phyloP scores from a whole-genome alignment of 92 coral and sea anemone species.

The Muricea muricata region DNA sequence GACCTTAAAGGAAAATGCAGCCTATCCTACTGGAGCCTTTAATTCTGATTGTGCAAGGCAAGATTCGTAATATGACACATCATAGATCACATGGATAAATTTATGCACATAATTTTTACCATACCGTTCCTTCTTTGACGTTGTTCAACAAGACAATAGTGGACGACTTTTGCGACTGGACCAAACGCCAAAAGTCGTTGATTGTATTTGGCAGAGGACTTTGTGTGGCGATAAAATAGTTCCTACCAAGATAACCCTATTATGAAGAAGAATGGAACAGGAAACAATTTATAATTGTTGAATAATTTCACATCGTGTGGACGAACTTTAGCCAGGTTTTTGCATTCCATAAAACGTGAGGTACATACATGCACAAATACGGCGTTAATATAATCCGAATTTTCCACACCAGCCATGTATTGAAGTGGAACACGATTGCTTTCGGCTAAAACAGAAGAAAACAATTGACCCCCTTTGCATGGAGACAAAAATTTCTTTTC shows the following conservation, averaged over 20 bases:
- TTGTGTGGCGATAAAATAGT: too few relatives aligned
- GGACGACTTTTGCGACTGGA: slow-evolving; percentile 2
- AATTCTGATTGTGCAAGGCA: too few relatives aligned
- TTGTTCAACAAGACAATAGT: too few relatives aligned
- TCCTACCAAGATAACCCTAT: slow-evolving; percentile 5
- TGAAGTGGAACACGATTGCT: slow-evolving; percentile 78
- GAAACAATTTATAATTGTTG: too few relatives aligned
- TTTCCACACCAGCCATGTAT: slow-evolving; percentile 58
- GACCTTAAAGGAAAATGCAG: too few relatives aligned
- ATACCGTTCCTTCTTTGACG: slow-evolving; percentile 21
- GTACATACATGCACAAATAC: slow-evolving; percentile 83
- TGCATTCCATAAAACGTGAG: too few relatives aligned
- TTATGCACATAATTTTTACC: not conserved
- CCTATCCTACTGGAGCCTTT: too few relatives aligned
- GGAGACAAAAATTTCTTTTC: not conserved
- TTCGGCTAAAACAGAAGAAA: slow-evolving; percentile 69
- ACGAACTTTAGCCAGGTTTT: too few relatives aligned
- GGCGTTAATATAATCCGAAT: slow-evolving; percentile 88
- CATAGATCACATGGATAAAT: not conserved
- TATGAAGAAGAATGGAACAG: not conserved
- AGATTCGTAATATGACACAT: too few relatives aligned
- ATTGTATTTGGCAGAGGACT: too few relatives aligned
- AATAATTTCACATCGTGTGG: too few relatives aligned
- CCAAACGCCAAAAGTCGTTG: slow-evolving; percentile 24
- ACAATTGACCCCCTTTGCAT: too few relatives aligned